Evolutionary conservation across 2,888 invertebrate genomes (phyloP).

Genomic region (Mimachlamys varia): DNA sequence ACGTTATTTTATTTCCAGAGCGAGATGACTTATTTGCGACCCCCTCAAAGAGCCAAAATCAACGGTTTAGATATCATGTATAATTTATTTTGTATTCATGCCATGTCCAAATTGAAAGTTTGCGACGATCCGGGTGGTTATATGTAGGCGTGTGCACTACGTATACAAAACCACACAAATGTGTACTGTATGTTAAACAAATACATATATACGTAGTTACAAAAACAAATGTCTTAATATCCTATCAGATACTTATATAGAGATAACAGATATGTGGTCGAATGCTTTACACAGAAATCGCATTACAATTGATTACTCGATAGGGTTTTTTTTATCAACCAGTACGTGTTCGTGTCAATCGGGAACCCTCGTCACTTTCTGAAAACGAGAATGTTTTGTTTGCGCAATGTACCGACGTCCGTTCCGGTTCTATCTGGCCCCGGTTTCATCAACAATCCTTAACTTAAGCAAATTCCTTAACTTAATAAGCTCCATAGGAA

Average conservation of each 20-base stretch:
- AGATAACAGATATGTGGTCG: neutral
- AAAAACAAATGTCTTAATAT: neutral
- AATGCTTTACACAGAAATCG: too few relatives aligned
- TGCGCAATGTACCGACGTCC: too few relatives aligned
- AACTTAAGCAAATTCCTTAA: too few relatives aligned
- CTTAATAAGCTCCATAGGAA: too few relatives aligned
- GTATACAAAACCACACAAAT: neutral
- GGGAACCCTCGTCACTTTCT: too few relatives aligned
- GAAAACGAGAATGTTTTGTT: too few relatives aligned
- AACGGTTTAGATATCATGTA: neutral
- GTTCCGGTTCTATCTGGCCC: too few relatives aligned
- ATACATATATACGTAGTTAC: neutral
- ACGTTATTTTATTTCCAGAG: neutral
- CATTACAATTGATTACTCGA: too few relatives aligned
- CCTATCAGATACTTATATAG: neutral
- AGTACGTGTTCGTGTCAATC: too few relatives aligned
- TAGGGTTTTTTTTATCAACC: too few relatives aligned
- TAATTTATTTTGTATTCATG: neutral
- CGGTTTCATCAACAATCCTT: too few relatives aligned
- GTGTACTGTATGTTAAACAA: neutral
- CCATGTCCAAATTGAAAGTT: neutral
- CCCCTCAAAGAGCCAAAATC: neutral
- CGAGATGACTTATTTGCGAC: neutral
- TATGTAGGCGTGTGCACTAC: neutral
- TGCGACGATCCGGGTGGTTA: neutral